A percentile compares a stretch with the other conserved stretches of the same genome.
phyloP scores from a whole-genome alignment of 1,140 invertebrate species.

The Meloidogyne chitwoodi region DNA sequence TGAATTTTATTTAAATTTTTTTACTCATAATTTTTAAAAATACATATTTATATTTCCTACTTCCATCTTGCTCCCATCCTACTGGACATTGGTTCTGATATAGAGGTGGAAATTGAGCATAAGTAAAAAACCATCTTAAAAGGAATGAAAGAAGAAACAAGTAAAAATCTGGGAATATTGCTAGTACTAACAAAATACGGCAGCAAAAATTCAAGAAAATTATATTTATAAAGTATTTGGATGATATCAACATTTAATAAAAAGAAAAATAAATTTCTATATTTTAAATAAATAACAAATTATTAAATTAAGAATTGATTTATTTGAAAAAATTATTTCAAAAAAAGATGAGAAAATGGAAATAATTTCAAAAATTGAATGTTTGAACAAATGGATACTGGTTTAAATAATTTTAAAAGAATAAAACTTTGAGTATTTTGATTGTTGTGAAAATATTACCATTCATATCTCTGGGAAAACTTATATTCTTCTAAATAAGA shows the following conservation, averaged over 20 bases:
- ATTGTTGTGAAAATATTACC: background rate
- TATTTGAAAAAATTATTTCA: too few relatives aligned
- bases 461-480: too few relatives aligned
- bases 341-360: too few relatives aligned
- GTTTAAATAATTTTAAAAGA: background rate
- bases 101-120: background rate
- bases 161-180: background rate
- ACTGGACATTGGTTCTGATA: background rate
- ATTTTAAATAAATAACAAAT: too few relatives aligned
- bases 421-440: background rate
- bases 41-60: background rate
- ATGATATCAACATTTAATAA: too few relatives aligned
- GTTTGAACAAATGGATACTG: background rate
- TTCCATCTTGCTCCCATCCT: slow-evolving; percentile 8
- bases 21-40: background rate
- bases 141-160: background rate
- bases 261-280: background rate
- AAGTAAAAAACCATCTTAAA: background rate
- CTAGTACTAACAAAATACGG: background rate
- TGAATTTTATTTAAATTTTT: too few relatives aligned
- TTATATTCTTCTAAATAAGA: background rate
- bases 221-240: too few relatives aligned
- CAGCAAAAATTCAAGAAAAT: too few relatives aligned
- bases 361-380: background rate
- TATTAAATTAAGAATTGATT: too few relatives aligned